phyloP scores from a whole-genome alignment of 2,797 vertebrate species.

The Nyctibius grandis region DNA sequence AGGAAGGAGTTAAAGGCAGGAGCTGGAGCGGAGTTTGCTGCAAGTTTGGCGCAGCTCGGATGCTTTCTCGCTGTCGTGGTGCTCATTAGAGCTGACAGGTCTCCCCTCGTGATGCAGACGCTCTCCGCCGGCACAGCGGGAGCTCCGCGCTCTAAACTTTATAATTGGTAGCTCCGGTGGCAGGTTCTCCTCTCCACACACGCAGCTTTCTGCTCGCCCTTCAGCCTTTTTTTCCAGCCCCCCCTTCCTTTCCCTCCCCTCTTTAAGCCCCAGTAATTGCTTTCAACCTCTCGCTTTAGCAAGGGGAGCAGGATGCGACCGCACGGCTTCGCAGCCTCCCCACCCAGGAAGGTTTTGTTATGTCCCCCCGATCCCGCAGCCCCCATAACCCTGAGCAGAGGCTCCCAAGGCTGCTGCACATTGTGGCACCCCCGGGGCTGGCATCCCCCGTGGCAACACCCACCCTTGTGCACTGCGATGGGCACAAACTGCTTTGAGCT shows the following conservation, averaged over 20 bases:
- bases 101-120: slow-evolving; percentile 51
- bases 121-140: slow-evolving; percentile 57
- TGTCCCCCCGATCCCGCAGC: background rate
- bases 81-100: slow-evolving; percentile 75
- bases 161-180: slow-evolving; percentile 82
- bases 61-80: slow-evolving; percentile 29
- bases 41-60: slow-evolving; percentile 53
- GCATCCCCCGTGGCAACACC: background rate
- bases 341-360: background rate
- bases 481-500: background rate
- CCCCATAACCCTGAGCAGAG: background rate
- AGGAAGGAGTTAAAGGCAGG: slow-evolving; percentile 58
- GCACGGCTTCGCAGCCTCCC: background rate
- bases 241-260: slow-evolving; percentile 14
- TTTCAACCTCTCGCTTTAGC: slow-evolving; percentile 45
- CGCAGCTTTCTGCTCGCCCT: slow-evolving; percentile 28
- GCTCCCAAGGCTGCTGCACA: background rate
- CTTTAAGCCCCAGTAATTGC: slow-evolving; percentile 81
- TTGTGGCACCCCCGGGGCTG: background rate
- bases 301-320: background rate
- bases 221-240: background rate
- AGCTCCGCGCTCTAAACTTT: slow-evolving; percentile 70
- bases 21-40: slow-evolving; percentile 29
- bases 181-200: slow-evolving; percentile 76
- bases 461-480: background rate